Evolutionary conservation across 37 sponge, comb jelly and placozoan genomes (phyloP), one percentile per base, ranked within the genome.

Genomic region (Geodia barretti): DNA sequence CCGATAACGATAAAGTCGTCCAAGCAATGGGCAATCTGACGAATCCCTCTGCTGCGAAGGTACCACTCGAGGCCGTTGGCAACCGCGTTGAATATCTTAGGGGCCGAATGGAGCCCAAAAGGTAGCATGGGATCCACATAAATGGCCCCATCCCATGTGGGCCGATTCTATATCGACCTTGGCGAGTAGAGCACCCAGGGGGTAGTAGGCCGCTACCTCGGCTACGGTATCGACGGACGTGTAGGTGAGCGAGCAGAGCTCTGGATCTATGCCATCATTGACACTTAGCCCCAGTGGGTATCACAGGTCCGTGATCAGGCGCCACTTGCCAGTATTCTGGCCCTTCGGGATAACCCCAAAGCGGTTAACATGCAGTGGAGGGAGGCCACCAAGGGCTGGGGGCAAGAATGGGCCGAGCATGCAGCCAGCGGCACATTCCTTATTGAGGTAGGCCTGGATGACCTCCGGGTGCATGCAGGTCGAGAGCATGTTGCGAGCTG

Each of bases 181-280:
- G 59, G 62, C 75, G 28, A 75, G 54, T 28, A 75, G 47, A 9
- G 76, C 76, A 4, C 76, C 76, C 60, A 54, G 28, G 34, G 60
- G 60, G 32, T 54, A 20, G 5, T 24, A 34, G 17, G 54, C 76
- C 54, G 33, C 32, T 30, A 11, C 60, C 29, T 60, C 33, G 29
- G 31, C 60, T n/a, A 75, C 33, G 59, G 41, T 28, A n/a, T 75
- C 76, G 28, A 75, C 60, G 30, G 60, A 60, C 23, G 54, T 34
- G 60, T 75, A 75, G 29, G 54, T 29, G 29, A 75, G 34, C 30
- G 76, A 75, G 76, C 76, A 75, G 28, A 75, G 60, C 31, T n/a
- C 60, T 4, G 54, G 76, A 59, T 28, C 30, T 14, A 75, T 75
- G 47, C 76, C 76, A 47, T 75, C 76, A 58, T 75, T 75, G 60